phyloP scores from a whole-genome alignment of 2,113 vertebrate genomes.

The Protomyctophum bolini region DNA sequence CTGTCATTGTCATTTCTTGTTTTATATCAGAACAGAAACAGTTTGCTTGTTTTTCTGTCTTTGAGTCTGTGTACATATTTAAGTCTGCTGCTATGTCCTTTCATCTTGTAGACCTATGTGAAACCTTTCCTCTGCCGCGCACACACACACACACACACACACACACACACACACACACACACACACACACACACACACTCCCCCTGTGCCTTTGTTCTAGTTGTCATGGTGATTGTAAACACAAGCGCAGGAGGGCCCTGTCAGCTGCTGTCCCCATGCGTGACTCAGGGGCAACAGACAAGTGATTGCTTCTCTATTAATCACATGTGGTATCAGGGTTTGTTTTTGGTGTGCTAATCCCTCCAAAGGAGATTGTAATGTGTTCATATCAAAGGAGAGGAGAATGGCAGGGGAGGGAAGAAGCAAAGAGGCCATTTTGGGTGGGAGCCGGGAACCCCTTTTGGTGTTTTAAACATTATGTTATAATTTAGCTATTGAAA shows the following conservation, averaged over 20 bases:
- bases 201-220: slow-evolving; percentile 56
- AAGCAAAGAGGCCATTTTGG: background rate
- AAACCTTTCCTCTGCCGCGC: background rate
- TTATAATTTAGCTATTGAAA: too few relatives aligned
- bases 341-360: slow-evolving; percentile 34
- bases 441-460: too few relatives aligned
- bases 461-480: too few relatives aligned
- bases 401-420: background rate
- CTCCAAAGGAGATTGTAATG: slow-evolving; percentile 15
- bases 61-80: background rate
- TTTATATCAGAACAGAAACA: too few relatives aligned
- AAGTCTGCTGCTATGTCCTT: background rate
- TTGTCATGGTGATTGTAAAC: slow-evolving; percentile 67
- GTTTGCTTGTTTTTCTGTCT: background rate
- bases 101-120: background rate
- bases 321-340: slow-evolving; percentile 32
- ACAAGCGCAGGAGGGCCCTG: slow-evolving; percentile 54
- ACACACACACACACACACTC: slow-evolving; percentile 18
- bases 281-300: slow-evolving; percentile 27
- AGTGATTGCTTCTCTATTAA: slow-evolving; percentile 48
- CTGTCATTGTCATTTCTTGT: too few relatives aligned
- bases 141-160: slow-evolving; percentile 5
- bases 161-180: background rate
- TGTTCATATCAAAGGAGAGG: background rate
- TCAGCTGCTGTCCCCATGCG: slow-evolving; percentile 33